Base-by-base conservation (phyloP, 2,113 vertebrate genomes). In the Tenrec ecaudatus region DNA sequence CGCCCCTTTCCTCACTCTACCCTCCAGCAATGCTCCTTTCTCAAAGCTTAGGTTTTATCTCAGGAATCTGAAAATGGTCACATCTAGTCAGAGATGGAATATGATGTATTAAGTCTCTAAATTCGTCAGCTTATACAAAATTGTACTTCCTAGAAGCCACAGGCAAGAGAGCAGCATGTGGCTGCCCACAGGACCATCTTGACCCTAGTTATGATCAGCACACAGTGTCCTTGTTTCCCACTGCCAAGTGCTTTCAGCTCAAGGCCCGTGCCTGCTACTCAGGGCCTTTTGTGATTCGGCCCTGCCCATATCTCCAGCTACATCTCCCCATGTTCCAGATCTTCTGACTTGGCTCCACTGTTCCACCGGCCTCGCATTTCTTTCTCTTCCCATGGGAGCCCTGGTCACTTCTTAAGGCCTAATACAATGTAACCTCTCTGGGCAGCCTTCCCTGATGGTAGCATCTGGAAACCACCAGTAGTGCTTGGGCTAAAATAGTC, bases 41-140 rank as follows among this genome's bases (percentile, higher is more conserved):
- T 14, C n/a, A 47, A 71, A 7, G 23, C 81, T 86, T 76, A 29
- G n/a, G 17, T 25, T 69, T 87, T 75, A 5, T 86, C 71, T 78
- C 23, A 73, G 43, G 73, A 81, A 82, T 78, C 31, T 77, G 11
- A 77, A 90, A 90, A 88, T 91, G 2, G 43, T 69, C 22, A 69
- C 9, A 71, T 94, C n/a, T 89, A 23, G 53, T 78, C 82, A 86
- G 53, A 82, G 12, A 9, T 93, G 87, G 87, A 77, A 87, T 71
- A 71, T 38, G 68, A 77, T 84, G 23, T 89, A 84, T 53, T 71
- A 43, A 77, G 33, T 14, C 77, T 58, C 33, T 82, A 68, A 71
- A 85, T 85, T 75, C 36, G 91, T 84, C 40, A 94, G 75, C 27
- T 93, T 90, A 83, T 79, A 94, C 57, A 94, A 89, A 91, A 86